These are phyloP conservation scores for Scalopus aquaticus DNA, from an alignment of 2,113 vertebrate genomes.

Conservation along the genomic window DNA sequence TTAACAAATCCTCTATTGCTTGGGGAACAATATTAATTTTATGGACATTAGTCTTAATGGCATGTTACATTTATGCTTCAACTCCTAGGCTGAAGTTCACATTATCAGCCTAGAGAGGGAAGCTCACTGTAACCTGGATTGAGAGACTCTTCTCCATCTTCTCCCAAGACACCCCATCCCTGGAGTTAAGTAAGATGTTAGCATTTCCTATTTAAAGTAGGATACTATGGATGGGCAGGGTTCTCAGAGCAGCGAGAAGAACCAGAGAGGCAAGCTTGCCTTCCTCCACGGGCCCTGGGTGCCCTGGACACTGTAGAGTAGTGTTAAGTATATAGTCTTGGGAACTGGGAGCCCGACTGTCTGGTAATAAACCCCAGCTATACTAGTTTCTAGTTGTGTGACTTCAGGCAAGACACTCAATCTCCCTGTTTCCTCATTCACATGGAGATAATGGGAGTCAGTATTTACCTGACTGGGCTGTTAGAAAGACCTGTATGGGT, in stretches of 20 bases:
- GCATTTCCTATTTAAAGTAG: slow-evolving; percentile 4
- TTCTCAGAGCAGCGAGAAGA: not conserved
- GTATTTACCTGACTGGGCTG: not conserved
- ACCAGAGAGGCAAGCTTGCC: not conserved
- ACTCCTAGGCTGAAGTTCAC: not conserved
- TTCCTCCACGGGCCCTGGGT: not conserved
- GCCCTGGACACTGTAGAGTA: not conserved
- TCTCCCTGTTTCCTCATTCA: not conserved
- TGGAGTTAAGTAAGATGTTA: not conserved
- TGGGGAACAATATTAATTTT: not conserved
- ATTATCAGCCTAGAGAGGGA: not conserved
- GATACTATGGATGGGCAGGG: not conserved
- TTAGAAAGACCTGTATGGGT: not conserved
- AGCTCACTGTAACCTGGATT: not conserved
- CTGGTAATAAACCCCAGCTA: not conserved
- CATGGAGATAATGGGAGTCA: not conserved
- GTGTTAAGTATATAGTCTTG: not conserved
- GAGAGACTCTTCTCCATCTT: not conserved
- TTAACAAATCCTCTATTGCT: not conserved
- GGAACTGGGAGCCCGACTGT: not conserved
- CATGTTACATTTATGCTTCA: not conserved
- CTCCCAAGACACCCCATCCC: not conserved
- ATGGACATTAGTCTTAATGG: not conserved
- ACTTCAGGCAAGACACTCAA: not conserved
- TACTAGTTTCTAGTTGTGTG: not conserved